A percentile compares a stretch with the other conserved stretches of the same genome.
phyloP scores from a whole-genome alignment of 2,113 vertebrate species.

The Neodon shergylaensis region DNA sequence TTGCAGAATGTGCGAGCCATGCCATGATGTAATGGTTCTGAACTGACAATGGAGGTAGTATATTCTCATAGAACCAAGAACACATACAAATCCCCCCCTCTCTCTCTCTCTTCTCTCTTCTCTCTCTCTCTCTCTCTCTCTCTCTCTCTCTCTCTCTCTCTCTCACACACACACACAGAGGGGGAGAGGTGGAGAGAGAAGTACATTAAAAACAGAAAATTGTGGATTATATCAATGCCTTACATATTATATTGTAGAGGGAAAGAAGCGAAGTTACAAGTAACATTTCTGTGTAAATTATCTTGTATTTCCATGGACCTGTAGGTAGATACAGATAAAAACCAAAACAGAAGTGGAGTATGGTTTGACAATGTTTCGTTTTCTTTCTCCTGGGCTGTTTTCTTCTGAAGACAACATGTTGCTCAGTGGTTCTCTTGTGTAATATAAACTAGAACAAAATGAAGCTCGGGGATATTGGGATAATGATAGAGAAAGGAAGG shows the following conservation, averaged over 20 bases:
- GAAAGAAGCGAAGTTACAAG: background rate
- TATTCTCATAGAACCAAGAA: background rate
- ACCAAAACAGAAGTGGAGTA: background rate
- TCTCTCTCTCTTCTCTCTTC: background rate
- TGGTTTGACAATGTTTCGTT: background rate
- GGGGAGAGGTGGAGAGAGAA: background rate
- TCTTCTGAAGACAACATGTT: background rate
- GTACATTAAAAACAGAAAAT: background rate
- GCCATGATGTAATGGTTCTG: rapidly evolving
- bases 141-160: too few relatives aligned
- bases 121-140: background rate
- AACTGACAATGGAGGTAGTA: background rate
- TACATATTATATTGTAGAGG: background rate
- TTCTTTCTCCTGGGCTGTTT: background rate
- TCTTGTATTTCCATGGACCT: background rate
- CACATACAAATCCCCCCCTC: background rate
- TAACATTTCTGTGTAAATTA: background rate
- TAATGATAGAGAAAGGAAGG: background rate
- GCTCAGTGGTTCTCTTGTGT: background rate
- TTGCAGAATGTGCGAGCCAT: rapidly evolving
- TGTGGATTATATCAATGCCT: background rate
- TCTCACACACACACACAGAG: background rate
- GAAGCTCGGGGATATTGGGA: background rate
- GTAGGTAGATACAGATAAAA: conserved; percentile 26
- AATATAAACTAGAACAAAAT: background rate